phyloP scores from a whole-genome alignment of 2,888 invertebrate genomes.

The Protodeltote pygarga region DNA sequence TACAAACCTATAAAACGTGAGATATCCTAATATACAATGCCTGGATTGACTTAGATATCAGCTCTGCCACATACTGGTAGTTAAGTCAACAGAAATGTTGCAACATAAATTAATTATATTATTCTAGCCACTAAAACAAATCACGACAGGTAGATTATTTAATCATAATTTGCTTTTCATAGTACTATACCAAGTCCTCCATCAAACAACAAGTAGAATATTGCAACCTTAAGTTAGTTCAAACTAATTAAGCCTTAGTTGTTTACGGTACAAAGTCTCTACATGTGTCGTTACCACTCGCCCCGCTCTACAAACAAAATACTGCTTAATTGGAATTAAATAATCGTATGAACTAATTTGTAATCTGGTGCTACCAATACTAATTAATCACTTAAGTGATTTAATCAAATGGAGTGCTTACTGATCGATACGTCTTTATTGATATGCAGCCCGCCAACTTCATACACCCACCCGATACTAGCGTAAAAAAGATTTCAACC shows the following conservation, averaged over 20 bases:
- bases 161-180: background rate
- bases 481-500: background rate
- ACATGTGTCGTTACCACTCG: slow-evolving; percentile 5
- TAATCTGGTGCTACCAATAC: slow-evolving; percentile 15
- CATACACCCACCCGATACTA: slow-evolving; percentile 3
- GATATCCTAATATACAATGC: too few species aligned
- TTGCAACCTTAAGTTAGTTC: slow-evolving; percentile 5
- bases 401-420: slow-evolving; percentile 40
- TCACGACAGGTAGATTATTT: background rate
- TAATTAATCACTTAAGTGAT: slow-evolving; percentile 48
- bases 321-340: slow-evolving; percentile 31
- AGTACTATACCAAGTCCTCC: background rate
- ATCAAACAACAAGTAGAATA: background rate
- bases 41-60: too few species aligned
- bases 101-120: too few species aligned
- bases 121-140: too few species aligned
- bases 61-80: too few species aligned
- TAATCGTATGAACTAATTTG: slow-evolving; percentile 20
- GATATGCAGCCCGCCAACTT: slow-evolving; percentile 16
- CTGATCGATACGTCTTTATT: slow-evolving; percentile 21
- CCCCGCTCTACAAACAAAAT: slow-evolving; percentile 9
- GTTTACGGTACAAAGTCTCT: slow-evolving; percentile 15
- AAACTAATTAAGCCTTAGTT: slow-evolving; percentile 22
- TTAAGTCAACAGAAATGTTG: too few species aligned
- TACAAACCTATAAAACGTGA: too few species aligned